Percentiles rank a stretch among this genome's conserved stretches.
Evolutionary conservation across 1,140 invertebrate species (phyloP).

Genomic region (Trigoniulus corallinus): DNA sequence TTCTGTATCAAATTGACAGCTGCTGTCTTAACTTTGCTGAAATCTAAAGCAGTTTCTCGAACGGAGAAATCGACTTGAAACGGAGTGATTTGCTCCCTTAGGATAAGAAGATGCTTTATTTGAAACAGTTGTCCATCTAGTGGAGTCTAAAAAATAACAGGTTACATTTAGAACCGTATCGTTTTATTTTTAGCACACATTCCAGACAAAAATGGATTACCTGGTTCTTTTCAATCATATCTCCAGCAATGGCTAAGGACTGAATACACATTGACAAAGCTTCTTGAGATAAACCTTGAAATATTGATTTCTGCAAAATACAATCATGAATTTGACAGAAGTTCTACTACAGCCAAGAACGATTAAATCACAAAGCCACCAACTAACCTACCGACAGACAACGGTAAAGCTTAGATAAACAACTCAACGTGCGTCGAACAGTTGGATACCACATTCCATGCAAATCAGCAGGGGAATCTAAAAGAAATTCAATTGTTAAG

Average conservation of each 20-base stretch:
- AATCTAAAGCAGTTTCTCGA: constrained; percentile 80
- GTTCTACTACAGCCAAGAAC: too few species aligned
- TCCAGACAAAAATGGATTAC: constrained; percentile 6
- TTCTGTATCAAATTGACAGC: constrained; percentile 75
- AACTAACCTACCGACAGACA: constrained; percentile 84
- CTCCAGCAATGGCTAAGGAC: constrained; percentile 59
- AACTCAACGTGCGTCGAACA: constrained; percentile 81
- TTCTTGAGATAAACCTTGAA: constrained; percentile 92
- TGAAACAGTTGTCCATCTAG: constrained; percentile 92
- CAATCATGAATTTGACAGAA: too few species aligned
- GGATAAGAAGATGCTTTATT: constrained; percentile 92
- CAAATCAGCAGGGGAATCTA: constrained; percentile 72
- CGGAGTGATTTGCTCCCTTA: constrained; percentile 93
- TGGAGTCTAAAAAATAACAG: constrained; percentile 28
- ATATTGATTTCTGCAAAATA: constrained; percentile 54
- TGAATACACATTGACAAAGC: constrained; percentile 79
- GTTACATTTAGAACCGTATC: background rate
- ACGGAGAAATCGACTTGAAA: constrained; percentile 93
- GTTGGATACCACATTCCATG: constrained; percentile 99
- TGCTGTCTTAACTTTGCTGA: constrained; percentile 61
- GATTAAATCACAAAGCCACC: too few species aligned
- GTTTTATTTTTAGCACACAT: background rate
- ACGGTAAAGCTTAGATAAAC: constrained; percentile 82
- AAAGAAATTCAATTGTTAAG: too few species aligned
- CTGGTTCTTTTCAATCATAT: constrained; percentile 29